Evolutionary conservation across 2,113 vertebrate genomes (phyloP).

Genomic region (Myocastor coypus): DNA sequence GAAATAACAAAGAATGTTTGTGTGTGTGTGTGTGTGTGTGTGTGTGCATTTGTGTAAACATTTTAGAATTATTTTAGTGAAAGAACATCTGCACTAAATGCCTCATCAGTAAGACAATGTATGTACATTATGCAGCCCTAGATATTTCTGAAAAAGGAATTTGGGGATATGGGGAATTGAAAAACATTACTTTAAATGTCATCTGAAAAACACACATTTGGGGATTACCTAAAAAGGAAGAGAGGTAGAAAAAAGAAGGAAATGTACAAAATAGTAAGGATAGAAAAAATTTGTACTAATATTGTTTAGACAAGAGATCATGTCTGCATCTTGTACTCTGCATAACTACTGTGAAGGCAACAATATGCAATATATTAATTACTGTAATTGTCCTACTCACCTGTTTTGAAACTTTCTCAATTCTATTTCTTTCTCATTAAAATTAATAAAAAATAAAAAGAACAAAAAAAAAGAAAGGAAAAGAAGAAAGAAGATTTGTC

Average conservation of each 20-base stretch:
- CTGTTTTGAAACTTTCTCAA: too few species aligned
- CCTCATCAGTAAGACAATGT: constrained; percentile 8
- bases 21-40: background rate
- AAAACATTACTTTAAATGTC: constrained; percentile 17
- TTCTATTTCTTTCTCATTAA: too few species aligned
- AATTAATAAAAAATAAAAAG: too few species aligned
- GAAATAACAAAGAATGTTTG: constrained; percentile 2
- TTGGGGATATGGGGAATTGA: background rate
- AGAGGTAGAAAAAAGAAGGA: background rate
- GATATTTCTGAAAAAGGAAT: constrained; percentile 26
- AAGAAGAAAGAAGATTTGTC: background rate
- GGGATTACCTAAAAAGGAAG: background rate
- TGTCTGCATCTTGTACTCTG: too few species aligned
- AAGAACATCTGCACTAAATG: background rate
- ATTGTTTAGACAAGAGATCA: too few species aligned
- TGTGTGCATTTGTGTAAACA: background rate
- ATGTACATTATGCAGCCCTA: background rate
- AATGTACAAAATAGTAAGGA: too few species aligned
- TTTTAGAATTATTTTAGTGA: constrained; percentile 54
- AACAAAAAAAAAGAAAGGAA: too few species aligned
- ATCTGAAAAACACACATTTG: constrained; percentile 11
- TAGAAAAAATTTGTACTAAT: too few species aligned
- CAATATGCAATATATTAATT: too few species aligned
- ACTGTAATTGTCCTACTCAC: too few species aligned
- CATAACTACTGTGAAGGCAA: too few species aligned